Percentiles rank a stretch among this genome's conserved stretches.
Conservation (phyloP, 2,888 invertebrate genomes). For the Clostera curtula region DNA sequence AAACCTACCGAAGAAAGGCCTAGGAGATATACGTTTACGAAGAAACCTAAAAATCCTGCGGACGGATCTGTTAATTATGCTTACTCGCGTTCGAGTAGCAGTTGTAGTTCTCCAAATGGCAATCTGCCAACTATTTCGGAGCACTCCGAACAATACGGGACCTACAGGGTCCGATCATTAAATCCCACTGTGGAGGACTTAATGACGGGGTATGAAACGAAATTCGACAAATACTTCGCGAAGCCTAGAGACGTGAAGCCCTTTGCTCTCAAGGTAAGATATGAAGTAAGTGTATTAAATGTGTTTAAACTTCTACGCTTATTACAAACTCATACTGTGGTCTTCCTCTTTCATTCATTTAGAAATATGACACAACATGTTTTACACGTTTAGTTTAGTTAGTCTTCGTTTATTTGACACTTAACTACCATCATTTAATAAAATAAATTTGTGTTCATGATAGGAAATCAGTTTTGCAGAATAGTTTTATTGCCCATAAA, state of each 20-base stretch:
- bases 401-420: too few species aligned
- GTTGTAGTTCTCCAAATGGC: slow-evolving; percentile 60
- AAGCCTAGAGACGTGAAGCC: slow-evolving; percentile 53
- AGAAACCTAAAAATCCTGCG: slow-evolving; percentile 58
- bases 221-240: slow-evolving; percentile 61
- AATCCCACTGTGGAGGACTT: slow-evolving; percentile 32
- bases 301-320: too few species aligned
- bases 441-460: too few species aligned
- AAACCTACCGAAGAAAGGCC: slow-evolving; percentile 53
- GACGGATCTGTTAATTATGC: slow-evolving; percentile 65
- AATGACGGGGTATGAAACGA: slow-evolving; percentile 45
- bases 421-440: too few species aligned
- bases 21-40: slow-evolving; percentile 51
- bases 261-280: slow-evolving; percentile 54
- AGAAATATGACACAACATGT: too few species aligned
- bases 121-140: slow-evolving; percentile 66
- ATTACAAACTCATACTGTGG: too few species aligned
- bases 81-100: slow-evolving; percentile 61
- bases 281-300: slow-evolving; percentile 32
- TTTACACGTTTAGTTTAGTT: too few species aligned
- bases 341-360: too few species aligned
- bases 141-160: slow-evolving; percentile 56
- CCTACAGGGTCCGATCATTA: slow-evolving; percentile 43
- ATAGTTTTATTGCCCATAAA: too few species aligned
- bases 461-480: too few species aligned